phyloP scores from a whole-genome alignment of 2,797 vertebrate genomes.

The Mico argentatus region DNA sequence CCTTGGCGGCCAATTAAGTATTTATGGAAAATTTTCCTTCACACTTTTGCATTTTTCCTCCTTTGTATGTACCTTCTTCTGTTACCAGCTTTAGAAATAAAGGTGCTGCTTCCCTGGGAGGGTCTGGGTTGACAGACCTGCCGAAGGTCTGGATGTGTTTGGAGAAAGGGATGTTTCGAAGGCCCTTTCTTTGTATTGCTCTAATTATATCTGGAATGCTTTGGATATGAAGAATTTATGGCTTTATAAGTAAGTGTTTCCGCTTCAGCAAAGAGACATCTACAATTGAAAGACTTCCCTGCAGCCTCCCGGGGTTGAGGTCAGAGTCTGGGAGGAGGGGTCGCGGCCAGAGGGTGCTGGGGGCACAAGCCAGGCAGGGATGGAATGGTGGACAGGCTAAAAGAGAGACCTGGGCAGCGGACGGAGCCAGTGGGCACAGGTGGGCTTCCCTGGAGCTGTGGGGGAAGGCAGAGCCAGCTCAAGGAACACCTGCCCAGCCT shows the following conservation, averaged over 20 bases:
- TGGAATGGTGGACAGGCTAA: fast-evolving
- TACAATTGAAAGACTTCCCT: background rate
- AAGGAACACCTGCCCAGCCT: background rate
- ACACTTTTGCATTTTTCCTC: background rate
- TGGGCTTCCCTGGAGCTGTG: background rate
- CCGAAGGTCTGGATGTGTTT: background rate
- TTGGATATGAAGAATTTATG: conserved; percentile 17
- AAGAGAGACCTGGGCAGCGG: background rate
- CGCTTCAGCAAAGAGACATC: background rate
- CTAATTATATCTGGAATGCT: background rate
- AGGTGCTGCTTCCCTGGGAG: too few species aligned
- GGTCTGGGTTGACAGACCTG: background rate
- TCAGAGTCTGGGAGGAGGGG: background rate
- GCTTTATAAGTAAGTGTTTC: conserved; percentile 26
- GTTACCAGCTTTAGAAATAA: background rate
- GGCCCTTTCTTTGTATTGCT: background rate
- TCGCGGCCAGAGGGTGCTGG: fast-evolving
- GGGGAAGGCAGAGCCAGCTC: background rate
- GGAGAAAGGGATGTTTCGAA: background rate
- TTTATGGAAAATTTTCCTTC: background rate
- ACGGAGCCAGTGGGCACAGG: background rate
- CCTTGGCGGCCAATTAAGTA: background rate
- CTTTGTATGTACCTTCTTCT: background rate
- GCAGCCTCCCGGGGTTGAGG: background rate
- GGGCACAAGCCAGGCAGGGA: background rate